Evolutionary conservation across 2,113 vertebrate genomes (phyloP), one percentile per base, ranked within the genome.

Genomic region (Casuarius casuarius): DNA sequence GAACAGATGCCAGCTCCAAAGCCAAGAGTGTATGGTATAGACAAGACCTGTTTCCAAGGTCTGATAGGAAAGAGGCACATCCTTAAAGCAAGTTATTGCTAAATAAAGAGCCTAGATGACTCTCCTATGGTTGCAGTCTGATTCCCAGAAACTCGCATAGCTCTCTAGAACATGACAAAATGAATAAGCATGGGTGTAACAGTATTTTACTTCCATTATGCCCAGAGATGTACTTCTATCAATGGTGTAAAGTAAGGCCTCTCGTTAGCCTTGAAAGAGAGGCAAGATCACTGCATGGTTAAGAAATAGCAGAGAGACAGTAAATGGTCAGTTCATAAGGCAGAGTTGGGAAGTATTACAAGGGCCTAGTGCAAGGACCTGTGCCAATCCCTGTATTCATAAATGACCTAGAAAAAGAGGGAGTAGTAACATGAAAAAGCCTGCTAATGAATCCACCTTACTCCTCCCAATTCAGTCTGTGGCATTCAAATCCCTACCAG

Each of bases 81-180:
- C 75, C 66, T 35, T 9, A 3, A 2, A 0, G 29, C 1, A 4
- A 23, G 35, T 8, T 14, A 4, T 5, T 7, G 12, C n/a, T 14
- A 31, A 1, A 2, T 0, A 8, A 2, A 19, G 68, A 8, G 9
- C 14, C 44, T 15, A 29, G 26, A 2, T 1, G 7, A 4, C 9
- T 4, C 5, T 48, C 33, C 46, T 0, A 48, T 25, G 5, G 59
- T 22, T 5, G n/a, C 68, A 1, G 35, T 1, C 15, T 3, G 29
- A 48, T 56, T 12, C 16, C 25, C 0, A 8, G 58, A 35, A 9
- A 12, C 67, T 15, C 33, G 14, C 35, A 35, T 42, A 11, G 12
- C 67, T 12, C 35, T 22, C 46, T 49, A 2, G 48, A 20, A 20
- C 7, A 20, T 2, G 48, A 16, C 42, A 5, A 0, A n/a, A 44